Conservation (phyloP, 30 jellyfish, hydroid and myxozoan species). For the Cassiopea andromeda region DNA sequence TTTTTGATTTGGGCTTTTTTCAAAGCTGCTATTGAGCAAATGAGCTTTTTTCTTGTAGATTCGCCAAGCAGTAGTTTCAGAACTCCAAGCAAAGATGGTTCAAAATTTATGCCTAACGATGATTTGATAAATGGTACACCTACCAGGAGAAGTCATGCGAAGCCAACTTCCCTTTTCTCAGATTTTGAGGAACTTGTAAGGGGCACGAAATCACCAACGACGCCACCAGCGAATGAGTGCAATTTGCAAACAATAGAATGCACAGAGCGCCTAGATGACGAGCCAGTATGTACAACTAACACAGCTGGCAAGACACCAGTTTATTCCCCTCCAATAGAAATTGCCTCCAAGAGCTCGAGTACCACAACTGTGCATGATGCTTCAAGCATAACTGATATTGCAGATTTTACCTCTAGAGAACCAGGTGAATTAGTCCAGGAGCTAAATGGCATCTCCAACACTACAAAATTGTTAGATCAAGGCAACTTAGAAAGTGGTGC, state of each 20-base stretch:
- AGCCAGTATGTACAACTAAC: not conserved
- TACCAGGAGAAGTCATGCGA: slow-evolving; percentile 7
- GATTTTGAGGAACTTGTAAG: not conserved
- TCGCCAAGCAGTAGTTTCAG: slow-evolving; percentile 10
- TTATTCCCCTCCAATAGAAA: not conserved
- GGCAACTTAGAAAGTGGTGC: not conserved
- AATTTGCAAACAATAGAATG: not conserved
- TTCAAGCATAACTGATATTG: not conserved
- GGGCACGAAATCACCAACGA: not conserved
- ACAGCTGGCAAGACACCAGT: not conserved
- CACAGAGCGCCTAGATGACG: not conserved
- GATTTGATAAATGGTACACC: slow-evolving; percentile 9
- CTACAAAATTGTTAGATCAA: not conserved
- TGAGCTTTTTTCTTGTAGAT: not conserved
- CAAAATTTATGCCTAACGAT: not conserved
- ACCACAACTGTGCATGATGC: not conserved
- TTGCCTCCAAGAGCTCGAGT: not conserved
- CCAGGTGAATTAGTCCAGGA: not conserved
- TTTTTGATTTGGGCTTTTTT: not conserved
- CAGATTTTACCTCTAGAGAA: not conserved
- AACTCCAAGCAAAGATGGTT: slow-evolving; percentile 28
- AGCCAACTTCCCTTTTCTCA: slow-evolving; percentile 20
- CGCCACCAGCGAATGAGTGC: not conserved
- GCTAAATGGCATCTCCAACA: not conserved
- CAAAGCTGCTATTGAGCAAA: too few species aligned